These are phyloP conservation scores for Sitophilus oryzae DNA, from an alignment of 1,140 invertebrate genomes.

Conservation along the genomic window DNA sequence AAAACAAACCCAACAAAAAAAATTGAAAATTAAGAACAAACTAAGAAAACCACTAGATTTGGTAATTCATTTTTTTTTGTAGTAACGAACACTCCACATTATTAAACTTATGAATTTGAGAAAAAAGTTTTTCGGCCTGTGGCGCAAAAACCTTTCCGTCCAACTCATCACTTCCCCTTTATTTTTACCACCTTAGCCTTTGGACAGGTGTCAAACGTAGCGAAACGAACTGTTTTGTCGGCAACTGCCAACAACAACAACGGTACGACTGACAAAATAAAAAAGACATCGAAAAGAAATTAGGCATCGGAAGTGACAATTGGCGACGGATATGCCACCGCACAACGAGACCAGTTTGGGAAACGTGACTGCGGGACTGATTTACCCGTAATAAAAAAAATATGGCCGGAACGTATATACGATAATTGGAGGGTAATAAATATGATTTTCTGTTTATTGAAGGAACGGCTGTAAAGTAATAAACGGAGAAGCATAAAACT, in stretches of 20 bases:
- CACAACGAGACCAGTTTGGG: neutral
- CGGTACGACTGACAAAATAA: neutral
- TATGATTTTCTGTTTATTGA: too few relatives aligned
- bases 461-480: conserved; percentile 4
- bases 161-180: conserved; percentile 11
- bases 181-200: conserved; percentile 21
- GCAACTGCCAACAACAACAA: conserved; percentile 8
- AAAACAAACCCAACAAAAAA: too few relatives aligned
- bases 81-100: too few relatives aligned
- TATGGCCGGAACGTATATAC: neutral
- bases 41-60: too few relatives aligned
- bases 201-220: conserved; percentile 23
- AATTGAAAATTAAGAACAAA: too few relatives aligned
- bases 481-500: too few relatives aligned
- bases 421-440: neutral
- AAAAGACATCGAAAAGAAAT: conserved; percentile 14
- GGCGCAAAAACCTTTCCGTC: neutral
- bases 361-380: conserved; percentile 1
- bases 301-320: conserved; percentile 21
- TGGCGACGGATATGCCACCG: conserved; percentile 10
- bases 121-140: neutral
- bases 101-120: too few relatives aligned
- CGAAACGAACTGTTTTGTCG: conserved; percentile 17
- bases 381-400: neutral
- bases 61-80: too few relatives aligned